phyloP scores from a whole-genome alignment of 2,888 invertebrate genomes.

The Idaea biselata region DNA sequence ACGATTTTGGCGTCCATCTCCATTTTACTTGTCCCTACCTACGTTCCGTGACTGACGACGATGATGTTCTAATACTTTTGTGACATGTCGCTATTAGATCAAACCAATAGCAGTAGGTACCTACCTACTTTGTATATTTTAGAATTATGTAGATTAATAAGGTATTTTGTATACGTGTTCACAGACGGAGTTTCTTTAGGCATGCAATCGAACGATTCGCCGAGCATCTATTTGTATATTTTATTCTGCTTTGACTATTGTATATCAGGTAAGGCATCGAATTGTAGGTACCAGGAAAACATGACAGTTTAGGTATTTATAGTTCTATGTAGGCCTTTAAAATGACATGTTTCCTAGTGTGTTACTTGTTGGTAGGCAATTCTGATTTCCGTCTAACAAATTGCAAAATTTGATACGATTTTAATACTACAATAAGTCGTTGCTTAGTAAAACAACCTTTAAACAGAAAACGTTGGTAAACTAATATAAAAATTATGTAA shows the following conservation, averaged over 20 bases:
- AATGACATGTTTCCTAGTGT: neutral
- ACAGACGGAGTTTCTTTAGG: conserved; percentile 1
- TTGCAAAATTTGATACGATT: too few relatives aligned
- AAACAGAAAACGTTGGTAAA: neutral
- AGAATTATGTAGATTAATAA: conserved; percentile 2
- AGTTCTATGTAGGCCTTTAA: neutral
- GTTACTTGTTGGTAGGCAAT: neutral
- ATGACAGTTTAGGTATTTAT: neutral
- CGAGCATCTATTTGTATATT: neutral
- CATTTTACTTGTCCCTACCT: conserved; percentile 16
- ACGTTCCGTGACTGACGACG: conserved; percentile 32
- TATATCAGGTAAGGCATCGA: conserved; percentile 13
- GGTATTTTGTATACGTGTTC: neutral
- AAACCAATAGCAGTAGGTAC: conserved; percentile 25
- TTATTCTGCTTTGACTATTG: neutral
- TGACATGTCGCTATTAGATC: conserved; percentile 14
- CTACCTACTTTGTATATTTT: conserved; percentile 22
- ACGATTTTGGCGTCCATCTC: conserved; percentile 39
- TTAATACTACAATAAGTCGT: neutral
- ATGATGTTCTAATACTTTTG: conserved; percentile 8
- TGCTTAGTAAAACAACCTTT: neutral
- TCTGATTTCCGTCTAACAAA: too few relatives aligned
- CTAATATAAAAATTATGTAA: neutral
- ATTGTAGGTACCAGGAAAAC: neutral
- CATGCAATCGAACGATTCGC: neutral